Percentiles rank a stretch among this genome's conserved stretches.
These are phyloP conservation scores for Terebella lapidaria DNA, from an alignment of 2,888 invertebrate genomes.

Conservation along the genomic window DNA sequence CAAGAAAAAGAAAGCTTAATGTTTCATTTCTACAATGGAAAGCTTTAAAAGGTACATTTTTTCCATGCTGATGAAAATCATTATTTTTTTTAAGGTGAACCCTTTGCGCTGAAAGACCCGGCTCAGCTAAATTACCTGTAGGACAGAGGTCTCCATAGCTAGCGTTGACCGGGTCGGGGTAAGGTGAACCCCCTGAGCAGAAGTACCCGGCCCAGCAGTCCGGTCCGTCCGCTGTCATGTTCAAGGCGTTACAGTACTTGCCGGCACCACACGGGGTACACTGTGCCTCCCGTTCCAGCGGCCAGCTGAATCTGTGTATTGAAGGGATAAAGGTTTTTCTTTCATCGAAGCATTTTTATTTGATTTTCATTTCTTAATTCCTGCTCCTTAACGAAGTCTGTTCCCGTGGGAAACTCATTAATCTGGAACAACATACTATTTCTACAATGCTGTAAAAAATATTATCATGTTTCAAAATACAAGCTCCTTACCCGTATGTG, in stretches of 20 bases:
- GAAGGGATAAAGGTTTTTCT: too few relatives aligned
- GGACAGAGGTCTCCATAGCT: conserved; percentile 46
- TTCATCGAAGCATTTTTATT: neutral
- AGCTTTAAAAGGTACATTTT: too few relatives aligned
- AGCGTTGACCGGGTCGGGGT: conserved; percentile 34
- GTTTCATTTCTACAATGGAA: too few relatives aligned
- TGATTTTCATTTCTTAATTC: too few relatives aligned
- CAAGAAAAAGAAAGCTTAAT: too few relatives aligned
- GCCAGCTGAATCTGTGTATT: conserved; percentile 18
- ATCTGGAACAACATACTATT: too few relatives aligned
- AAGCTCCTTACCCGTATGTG: conserved; percentile 44
- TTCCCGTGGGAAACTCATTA: too few relatives aligned
- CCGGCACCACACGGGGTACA: conserved; percentile 39
- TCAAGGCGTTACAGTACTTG: conserved; percentile 38
- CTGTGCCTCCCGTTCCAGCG: conserved; percentile 12
- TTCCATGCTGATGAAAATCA: too few relatives aligned
- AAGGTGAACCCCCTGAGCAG: conserved; percentile 37
- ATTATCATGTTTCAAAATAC: too few relatives aligned
- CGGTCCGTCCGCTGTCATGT: conserved; percentile 35
- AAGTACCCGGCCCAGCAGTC: conserved; percentile 41
- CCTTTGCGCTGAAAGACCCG: too few relatives aligned
- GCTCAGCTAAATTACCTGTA: conserved; percentile 31
- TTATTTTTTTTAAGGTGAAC: too few relatives aligned
- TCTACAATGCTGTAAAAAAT: neutral
- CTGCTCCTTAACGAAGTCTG: too few relatives aligned